Conservation (phyloP, 2,888 invertebrate species). For the Ophonus ardosiacus region DNA sequence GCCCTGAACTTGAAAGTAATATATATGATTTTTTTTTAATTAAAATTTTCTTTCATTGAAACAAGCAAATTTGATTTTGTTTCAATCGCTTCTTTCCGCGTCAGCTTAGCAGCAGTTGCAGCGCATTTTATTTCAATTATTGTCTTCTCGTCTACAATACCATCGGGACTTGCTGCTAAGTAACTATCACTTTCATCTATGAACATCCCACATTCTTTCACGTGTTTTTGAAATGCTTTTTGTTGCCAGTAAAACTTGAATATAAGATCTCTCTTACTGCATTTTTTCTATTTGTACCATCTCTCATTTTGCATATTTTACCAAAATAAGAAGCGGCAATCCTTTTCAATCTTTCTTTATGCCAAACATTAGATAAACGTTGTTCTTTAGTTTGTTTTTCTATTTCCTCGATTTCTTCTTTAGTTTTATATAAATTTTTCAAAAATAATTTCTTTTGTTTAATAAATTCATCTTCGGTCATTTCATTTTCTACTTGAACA, state of each 20-base stretch:
- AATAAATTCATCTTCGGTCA: too few relatives aligned
- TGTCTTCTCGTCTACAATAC: conserved; percentile 54
- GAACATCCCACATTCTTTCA: conserved; percentile 56
- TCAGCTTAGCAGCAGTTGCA: too few relatives aligned
- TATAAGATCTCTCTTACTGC: background rate
- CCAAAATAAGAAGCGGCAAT: background rate
- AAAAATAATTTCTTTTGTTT: too few relatives aligned
- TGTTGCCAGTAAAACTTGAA: background rate
- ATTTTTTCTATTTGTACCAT: background rate
- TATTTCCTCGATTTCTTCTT: background rate
- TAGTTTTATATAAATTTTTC: too few relatives aligned
- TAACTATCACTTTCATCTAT: conserved; percentile 54
- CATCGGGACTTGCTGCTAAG: conserved; percentile 63
- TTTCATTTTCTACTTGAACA: too few relatives aligned
- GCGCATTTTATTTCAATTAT: too few relatives aligned
- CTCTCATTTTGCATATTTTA: conserved; percentile 9
- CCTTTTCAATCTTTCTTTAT: background rate
- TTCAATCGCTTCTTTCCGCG: background rate
- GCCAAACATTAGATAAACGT: background rate
- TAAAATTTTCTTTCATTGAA: background rate
- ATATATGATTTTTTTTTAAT: background rate
- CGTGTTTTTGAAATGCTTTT: background rate
- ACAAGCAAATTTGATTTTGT: background rate
- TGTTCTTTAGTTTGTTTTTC: background rate
- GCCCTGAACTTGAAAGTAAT: background rate